Evolutionary conservation across 1,140 invertebrate species (phyloP).

Genomic region (Brachionus rotundiformis): DNA sequence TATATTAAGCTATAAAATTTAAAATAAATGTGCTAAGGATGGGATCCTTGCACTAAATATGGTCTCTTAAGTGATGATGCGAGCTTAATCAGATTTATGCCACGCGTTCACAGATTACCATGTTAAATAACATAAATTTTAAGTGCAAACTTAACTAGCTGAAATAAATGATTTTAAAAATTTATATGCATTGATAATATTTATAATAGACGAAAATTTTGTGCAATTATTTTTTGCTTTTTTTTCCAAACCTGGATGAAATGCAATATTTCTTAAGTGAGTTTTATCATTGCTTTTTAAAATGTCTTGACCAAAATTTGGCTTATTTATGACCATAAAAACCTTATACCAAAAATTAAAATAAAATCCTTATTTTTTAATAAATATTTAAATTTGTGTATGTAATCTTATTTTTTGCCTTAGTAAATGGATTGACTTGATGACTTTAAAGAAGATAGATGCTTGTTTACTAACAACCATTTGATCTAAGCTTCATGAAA

Average conservation of each 20-base stretch:
- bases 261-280: neutral
- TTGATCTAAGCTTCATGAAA: no score
- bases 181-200: neutral
- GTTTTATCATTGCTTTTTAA: neutral
- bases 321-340: neutral
- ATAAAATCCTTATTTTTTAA: no score
- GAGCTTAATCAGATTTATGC: neutral
- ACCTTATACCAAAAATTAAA: no score
- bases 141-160: neutral
- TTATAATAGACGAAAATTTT: neutral
- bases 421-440: no score
- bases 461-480: no score
- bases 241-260: neutral
- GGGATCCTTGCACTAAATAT: neutral
- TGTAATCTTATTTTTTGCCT: no score
- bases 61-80: neutral
- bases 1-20: neutral
- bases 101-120: constrained; percentile 3
- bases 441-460: no score
- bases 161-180: neutral
- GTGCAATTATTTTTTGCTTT: neutral
- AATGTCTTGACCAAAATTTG: neutral
- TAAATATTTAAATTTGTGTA: no score
- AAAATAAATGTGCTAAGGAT: constrained; percentile 35
- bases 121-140: constrained; percentile 4